Base-by-base conservation (phyloP, 2,888 invertebrate genomes). In the Ophioninae sp. region DNA sequence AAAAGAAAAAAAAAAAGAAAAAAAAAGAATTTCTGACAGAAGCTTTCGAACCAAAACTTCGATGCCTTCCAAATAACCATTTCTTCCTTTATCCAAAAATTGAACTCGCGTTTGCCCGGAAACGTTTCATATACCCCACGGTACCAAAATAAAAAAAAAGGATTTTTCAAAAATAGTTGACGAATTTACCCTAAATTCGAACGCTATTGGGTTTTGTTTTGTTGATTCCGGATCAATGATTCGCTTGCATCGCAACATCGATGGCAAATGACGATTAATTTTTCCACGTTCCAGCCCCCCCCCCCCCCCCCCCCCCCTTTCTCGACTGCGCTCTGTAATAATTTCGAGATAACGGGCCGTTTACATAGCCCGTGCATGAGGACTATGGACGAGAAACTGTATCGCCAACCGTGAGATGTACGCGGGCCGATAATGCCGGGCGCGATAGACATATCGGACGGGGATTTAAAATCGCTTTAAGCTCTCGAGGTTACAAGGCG, bases 271-370 rank as follows among this genome's bases (percentile, higher is more conserved):
- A 63, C 51, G 63, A 71, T 69, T 56, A 56, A 78, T 71, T 71
- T 80, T 30, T 23, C 10, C 44, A 17, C 13, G 44, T 59, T 37
- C 58, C 22, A 41, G 39, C 71, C 59, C 59, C 58, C 76, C 30
- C 13, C 17, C 77, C 77, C 77, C 77, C 80, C 74, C 65, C 73
- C 78, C 81, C 74, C 2, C 13, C 13, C 39, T 22, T 74, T 59
- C 63, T 41, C 69, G 71, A 71, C 64, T 83, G 30, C 41, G 56
- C 78, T 76, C 65, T 44, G 81, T 20, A 64, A 65, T 81, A 74
- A 81, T 75, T 59, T 51, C 82, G 17, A 72, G 73, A 30, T 68
- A 17, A 44, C 44, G 58, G 39, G 10, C 3, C 10, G n/a, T 69
- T 23, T 30, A 30, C 23, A n/a, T n/a, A 44, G 59, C 59, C 41